Base-by-base conservation (phyloP, 2,797 vertebrate species). In the Pantherophis alleghaniensis region DNA sequence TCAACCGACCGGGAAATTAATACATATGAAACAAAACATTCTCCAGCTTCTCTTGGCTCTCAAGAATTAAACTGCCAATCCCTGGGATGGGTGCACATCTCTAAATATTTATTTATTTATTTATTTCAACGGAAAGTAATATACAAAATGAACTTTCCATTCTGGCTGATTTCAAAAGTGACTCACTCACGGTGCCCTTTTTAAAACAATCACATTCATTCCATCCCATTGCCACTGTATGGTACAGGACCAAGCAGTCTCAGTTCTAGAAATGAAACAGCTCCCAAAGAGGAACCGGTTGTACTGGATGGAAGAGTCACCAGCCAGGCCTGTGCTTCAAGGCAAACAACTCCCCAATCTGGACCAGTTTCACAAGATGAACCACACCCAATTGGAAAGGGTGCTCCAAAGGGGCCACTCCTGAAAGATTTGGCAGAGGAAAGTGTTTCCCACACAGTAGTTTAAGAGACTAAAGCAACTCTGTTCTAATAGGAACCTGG, bases 321-420 rank as follows among this genome's bases (percentile, higher is more conserved):
- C 94, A 94, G 10, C 4, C 90, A 92, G 94, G 95, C 94, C 87
- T 92, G 0, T 0, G n/a, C 92, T 94, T 37, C 37, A 56, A 95
- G 95, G 90, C 91, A 47, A 1, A 0, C 90, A 7, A 0, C 96
- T 96, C 95, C 95, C 95, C 93, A 95, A 92, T 26, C 87, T 93
- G 93, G 97, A 97, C 96, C 94, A 93, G 97, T 97, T 97, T 92
- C 95, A 94, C 97, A 94, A 96, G 96, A 86, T 91, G 92, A 96
- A 93, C 96, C 14, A 37, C 96, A 95, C 96, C 95, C 94, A 26
- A 95, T 95, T 93, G 94, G 95, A 90, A 91, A 93, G 90, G 83
- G 95, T 89, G 88, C 86, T 92, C 92, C 88, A 94, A 95, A 95
- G n/a, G 91, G 61, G 94, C 93, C 96, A 89, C 97, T 96, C 97